Conservation (phyloP, 2,797 vertebrate species). For the Pteropus rufus region DNA sequence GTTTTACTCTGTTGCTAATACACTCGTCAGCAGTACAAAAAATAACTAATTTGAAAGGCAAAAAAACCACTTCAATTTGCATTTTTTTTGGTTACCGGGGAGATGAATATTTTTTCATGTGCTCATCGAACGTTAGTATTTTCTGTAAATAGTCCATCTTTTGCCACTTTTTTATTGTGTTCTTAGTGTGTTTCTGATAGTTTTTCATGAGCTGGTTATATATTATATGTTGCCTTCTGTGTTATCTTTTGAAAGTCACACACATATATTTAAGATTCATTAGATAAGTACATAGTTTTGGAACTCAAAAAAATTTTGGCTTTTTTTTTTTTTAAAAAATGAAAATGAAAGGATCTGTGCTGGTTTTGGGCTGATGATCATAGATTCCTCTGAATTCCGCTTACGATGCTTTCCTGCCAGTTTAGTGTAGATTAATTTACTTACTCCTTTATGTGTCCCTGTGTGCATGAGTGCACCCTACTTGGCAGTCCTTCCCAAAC, state of each 20-base stretch:
- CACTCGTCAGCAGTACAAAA: background rate
- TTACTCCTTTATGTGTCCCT: background rate
- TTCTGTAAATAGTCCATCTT: background rate
- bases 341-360: background rate
- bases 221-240: background rate
- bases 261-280: background rate
- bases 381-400: background rate
- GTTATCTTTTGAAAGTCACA: background rate
- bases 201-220: background rate
- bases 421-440: background rate
- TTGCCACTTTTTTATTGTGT: background rate
- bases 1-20: background rate
- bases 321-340: background rate
- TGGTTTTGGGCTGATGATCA: background rate
- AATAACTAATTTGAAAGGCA: background rate
- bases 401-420: background rate
- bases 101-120: background rate
- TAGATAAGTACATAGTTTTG: background rate
- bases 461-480: background rate
- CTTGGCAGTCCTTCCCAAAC: background rate
- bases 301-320: background rate
- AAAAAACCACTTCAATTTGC: background rate
- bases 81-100: background rate
- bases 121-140: background rate
- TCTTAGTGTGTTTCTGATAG: background rate